Conservation (phyloP, 2,113 vertebrate genomes). For the Tonatia bakeri region DNA sequence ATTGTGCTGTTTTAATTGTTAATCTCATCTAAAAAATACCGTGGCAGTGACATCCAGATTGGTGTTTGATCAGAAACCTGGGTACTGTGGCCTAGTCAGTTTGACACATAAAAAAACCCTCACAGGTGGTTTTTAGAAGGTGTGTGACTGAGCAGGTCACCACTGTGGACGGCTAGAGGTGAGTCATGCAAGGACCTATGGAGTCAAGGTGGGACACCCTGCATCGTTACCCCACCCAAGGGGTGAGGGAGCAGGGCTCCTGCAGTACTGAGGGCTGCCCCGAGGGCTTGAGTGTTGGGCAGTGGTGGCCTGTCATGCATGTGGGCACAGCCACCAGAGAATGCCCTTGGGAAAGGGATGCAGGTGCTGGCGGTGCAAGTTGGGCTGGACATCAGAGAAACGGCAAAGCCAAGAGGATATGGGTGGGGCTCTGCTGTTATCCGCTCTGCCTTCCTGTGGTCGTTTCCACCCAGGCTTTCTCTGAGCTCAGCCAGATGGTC, state of each 20-base stretch:
- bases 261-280: background rate
- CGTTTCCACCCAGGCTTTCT: background rate
- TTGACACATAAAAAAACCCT: background rate
- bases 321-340: background rate
- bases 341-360: background rate
- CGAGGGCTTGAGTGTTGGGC: background rate
- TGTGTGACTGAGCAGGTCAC: background rate
- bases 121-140: background rate
- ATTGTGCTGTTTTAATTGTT: background rate
- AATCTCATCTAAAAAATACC: background rate
- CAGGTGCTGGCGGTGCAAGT: background rate
- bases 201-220: background rate
- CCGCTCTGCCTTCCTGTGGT: background rate
- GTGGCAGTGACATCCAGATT: background rate
- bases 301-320: fast-evolving
- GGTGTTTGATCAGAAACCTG: background rate
- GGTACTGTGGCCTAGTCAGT: background rate
- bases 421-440: background rate
- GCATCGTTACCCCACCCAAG: no score
- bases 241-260: background rate
- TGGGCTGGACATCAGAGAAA: background rate
- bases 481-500: background rate
- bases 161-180: background rate
- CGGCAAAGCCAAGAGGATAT: background rate
- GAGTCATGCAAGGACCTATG: background rate